Evolutionary conservation across 1,140 invertebrate species (phyloP), one percentile per base, ranked within the genome.

Genomic region (Drosophila simulans): DNA sequence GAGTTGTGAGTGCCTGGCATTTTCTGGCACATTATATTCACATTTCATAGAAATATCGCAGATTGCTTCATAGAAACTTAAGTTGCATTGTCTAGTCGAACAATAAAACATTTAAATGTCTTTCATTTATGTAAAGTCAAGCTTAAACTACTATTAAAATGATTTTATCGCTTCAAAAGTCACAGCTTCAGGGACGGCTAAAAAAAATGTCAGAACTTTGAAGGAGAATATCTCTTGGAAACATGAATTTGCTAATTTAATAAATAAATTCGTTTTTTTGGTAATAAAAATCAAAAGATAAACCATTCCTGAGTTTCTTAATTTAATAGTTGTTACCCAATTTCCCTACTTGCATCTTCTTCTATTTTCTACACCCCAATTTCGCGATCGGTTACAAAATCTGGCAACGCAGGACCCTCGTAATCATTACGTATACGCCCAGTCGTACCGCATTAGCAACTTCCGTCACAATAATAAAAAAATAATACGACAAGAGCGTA

Each of bases 351-450:
- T 11, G 25, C 3, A 3, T 11, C 31, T 37, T 64, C 20, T 64
- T 51, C 13, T 25, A 42, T 64, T 64, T 64, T 0, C 7, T 27
- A 25, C 13, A 65, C 22, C 22, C 59, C 52, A 68, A 52, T 66
- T 68, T 31, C 46, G 17, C 20, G 60, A 68, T 65, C 35, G 12
- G 59, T 68, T 68, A 68, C 64, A 34, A 65, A 68, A 68, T 52
- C 59, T 43, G 20, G 20, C 35, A 25, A 58, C 22, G 31, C 59
- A 68, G 60, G 46, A 68, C 74, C 37, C 46, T 68, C 68, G 52
- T 53, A 42, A 43, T 69, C 52, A 70, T 86, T 86, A 81, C 82
- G 82, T 84, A 86, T 85, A 59, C 82, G 82, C 64, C 63, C 52
- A 40, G 78, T 78, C 73, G 73, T 40, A 17, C 51, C 63, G 45